Percentiles rank a stretch among this genome's conserved stretches.
Evolutionary conservation across 2,113 vertebrate genomes (phyloP).

Genomic region (Xiphophorus hellerii): DNA sequence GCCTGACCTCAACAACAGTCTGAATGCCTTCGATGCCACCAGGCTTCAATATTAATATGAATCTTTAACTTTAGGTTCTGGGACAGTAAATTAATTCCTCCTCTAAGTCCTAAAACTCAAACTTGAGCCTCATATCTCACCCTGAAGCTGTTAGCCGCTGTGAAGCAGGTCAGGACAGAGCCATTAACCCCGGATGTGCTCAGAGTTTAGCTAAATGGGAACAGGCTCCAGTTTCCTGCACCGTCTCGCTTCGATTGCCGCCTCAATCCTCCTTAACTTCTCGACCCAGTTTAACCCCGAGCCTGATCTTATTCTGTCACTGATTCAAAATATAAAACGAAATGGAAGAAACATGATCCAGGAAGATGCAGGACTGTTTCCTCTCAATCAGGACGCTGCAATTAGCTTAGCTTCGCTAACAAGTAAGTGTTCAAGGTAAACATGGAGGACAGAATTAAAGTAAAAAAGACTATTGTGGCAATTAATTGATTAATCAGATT

Average conservation of each 20-base stretch:
- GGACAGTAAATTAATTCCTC: conserved; percentile 35
- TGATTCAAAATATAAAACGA: conserved; percentile 36
- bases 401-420: too few relatives aligned
- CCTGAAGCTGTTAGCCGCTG: conserved; percentile 23
- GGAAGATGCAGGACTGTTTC: too few relatives aligned
- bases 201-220: conserved; percentile 22
- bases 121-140: conserved; percentile 8
- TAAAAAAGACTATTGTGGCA: too few relatives aligned
- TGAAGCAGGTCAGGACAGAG: conserved; percentile 27
- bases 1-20: conserved; percentile 14
- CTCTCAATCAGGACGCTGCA: not conserved
- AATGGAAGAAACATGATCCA: not conserved
- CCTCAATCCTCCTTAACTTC: conserved; percentile 36
- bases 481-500: too few relatives aligned
- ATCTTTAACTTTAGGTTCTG: conserved; percentile 42
- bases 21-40: conserved; percentile 10
- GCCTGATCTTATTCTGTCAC: conserved; percentile 56
- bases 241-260: conserved; percentile 27
- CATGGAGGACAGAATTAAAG: too few relatives aligned
- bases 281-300: conserved; percentile 45
- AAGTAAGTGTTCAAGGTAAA: too few relatives aligned
- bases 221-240: conserved; percentile 31
- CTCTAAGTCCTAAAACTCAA: conserved; percentile 5
- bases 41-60: conserved; percentile 29
- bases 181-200: conserved; percentile 26